Evolutionary conservation across 2,888 invertebrate genomes (phyloP), one percentile per base, ranked within the genome.

Genomic region (Diadegma fenestrale): DNA sequence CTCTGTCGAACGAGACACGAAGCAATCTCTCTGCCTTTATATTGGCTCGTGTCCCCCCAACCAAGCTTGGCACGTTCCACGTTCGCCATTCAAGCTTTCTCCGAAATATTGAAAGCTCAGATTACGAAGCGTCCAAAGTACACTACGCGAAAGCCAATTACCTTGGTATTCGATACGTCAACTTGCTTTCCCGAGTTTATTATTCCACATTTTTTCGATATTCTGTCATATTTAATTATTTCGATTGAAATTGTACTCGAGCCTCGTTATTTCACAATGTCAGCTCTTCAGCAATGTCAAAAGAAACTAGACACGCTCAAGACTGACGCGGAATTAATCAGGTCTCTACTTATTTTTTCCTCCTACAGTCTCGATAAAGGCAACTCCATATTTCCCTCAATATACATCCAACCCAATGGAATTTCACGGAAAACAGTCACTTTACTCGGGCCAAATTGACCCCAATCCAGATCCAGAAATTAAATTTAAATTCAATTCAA

Each of bases 41-140:
- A 33, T 37, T 22, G 45, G 10, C 43, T 37, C 64, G 14, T 64
- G 5, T 22, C 58, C 41, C 41, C 41, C 17, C 51, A 17, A 17
- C 37, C 22, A 41, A 22, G 64, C 19, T 26, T 41, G 58, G 19
- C 58, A 58, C n/a, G 30, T 51, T 58, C 58, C 14, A 26, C 41
- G 43, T 45, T 17, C 14, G 33, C 37, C 61, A 45, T 51, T 72
- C 64, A 68, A 30, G 19, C 78, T 78, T 68, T 61, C 61, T 37
- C 45, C 64, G 78, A 61, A 58, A 83, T 73, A 83, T 83, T 68
- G 78, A 78, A 64, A 77, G 77, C 77, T 77, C 72, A 54, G 64
- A 82, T 79, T 78, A 68, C 82, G 51, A n/a, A 41, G 26, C 69
- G 71, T 63, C 78, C n/a, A 33, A 41, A n/a, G 48, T 19, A 45